phyloP scores from a whole-genome alignment of 2,113 vertebrate species.

The Poeciliopsis retropinna region DNA sequence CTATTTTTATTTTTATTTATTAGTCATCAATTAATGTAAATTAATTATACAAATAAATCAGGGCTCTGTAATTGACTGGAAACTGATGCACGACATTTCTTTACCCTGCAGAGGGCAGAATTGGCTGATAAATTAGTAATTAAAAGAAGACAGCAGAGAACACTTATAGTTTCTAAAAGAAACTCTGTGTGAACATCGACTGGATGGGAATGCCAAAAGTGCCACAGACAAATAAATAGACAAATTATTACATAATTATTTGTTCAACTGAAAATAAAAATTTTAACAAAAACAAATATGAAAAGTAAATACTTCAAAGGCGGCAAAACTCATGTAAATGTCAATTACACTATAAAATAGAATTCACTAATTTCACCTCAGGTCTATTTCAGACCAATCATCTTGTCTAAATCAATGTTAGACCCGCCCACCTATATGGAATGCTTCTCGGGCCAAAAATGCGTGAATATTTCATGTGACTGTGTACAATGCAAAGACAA shows the following conservation, averaged over 20 bases:
- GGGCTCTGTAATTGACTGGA: neutral
- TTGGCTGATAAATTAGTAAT: constrained; percentile 40
- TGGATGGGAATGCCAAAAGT: no score
- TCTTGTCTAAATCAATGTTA: neutral
- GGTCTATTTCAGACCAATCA: neutral
- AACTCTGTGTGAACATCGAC: neutral
- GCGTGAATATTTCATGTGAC: no score
- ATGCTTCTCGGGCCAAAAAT: no score
- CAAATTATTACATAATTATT: neutral
- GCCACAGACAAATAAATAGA: neutral
- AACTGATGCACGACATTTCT: neutral
- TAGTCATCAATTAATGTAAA: neutral
- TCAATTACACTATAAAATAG: neutral
- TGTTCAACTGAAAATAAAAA: neutral
- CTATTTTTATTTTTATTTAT: neutral
- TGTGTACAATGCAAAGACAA: no score
- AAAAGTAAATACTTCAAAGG: no score
- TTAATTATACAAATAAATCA: neutral
- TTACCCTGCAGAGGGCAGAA: constrained; percentile 75
- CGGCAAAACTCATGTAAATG: no score
- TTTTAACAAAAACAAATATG: no score
- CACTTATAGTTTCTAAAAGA: neutral
- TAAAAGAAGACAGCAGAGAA: neutral
- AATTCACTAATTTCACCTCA: neutral
- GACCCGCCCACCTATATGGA: no score